A percentile compares a stretch with the other conserved stretches of the same genome.
These are phyloP conservation scores for Diorhabda carinulata DNA, from an alignment of 1,140 invertebrate genomes.

Conservation along the genomic window DNA sequence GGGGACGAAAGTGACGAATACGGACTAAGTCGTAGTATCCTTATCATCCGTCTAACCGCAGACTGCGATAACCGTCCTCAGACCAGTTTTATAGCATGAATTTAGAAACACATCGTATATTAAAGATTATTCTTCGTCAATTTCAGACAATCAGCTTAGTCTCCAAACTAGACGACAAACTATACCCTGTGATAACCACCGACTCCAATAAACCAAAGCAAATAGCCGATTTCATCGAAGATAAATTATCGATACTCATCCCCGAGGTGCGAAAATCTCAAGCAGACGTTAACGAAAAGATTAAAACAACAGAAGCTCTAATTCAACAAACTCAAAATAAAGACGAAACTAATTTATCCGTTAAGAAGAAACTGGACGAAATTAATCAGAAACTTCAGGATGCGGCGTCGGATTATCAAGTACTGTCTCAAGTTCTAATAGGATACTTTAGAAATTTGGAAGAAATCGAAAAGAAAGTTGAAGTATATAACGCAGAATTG, in stretches of 20 bases:
- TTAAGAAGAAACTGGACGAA: slow-evolving; percentile 58
- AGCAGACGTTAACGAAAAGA: slow-evolving; percentile 65
- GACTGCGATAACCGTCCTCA: too few species aligned
- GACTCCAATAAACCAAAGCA: slow-evolving; percentile 57
- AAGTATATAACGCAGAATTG: slow-evolving; percentile 31
- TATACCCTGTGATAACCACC: slow-evolving; percentile 73
- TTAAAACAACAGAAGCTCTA: slow-evolving; percentile 61
- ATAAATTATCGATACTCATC: slow-evolving; percentile 57
- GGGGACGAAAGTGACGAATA: too few species aligned
- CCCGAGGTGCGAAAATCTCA: slow-evolving; percentile 63
- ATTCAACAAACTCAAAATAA: slow-evolving; percentile 34
- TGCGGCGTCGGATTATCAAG: slow-evolving; percentile 69
- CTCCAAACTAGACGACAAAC: slow-evolving; percentile 66
- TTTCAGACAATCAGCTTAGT: slow-evolving; percentile 70
- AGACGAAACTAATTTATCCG: slow-evolving; percentile 44
- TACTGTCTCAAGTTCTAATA: slow-evolving; percentile 67
- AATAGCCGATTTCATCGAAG: slow-evolving; percentile 58
- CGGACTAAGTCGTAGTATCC: too few species aligned
- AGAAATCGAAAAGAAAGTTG: slow-evolving; percentile 54
- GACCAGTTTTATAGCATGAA: too few species aligned
- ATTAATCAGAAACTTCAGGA: slow-evolving; percentile 64
- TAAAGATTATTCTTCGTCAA: slow-evolving; percentile 7
- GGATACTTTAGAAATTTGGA: slow-evolving; percentile 65
- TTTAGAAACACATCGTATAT: too few species aligned
- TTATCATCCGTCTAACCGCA: too few species aligned